Base-by-base conservation (phyloP, 1,140 invertebrate genomes). In the Cherax quadricarinatus region DNA sequence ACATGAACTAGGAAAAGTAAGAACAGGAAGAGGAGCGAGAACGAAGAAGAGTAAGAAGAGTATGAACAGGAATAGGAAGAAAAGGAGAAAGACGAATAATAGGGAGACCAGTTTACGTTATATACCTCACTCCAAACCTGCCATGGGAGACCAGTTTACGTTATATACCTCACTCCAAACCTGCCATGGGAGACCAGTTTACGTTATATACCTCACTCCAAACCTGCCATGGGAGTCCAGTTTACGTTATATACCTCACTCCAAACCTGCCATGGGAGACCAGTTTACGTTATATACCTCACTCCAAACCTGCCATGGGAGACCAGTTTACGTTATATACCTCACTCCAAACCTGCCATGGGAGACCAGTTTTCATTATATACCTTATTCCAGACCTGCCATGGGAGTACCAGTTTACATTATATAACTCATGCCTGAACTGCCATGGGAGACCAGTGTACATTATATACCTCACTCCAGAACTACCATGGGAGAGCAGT, bases 261-360 rank as follows among this genome's bases (percentile, higher is more conserved):
- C 86, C 51, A 87, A n/a, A n/a, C 30, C 30, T 41, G 30, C 30
- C 30, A 2, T 60, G 57, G 57, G 70, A 73, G 73, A 73, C 70
- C 41, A 30, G 73, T 48, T 86, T 75, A 75, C 51, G n/a, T 86
- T 86, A 86, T 86, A 86, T 73, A 86, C 85, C n/a, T n/a, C n/a
- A n/a, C 30, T 41, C 30, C 30, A 41, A 2, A 41, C 30, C 30
- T 41, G 30, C 30, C 30, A 2, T 60, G 57, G 57, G 70, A 73
- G 73, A 73, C 70, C 41, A 30, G 73, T 48, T 86, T 75, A 75
- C 51, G n/a, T 86, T 86, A 86, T 86, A 86, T 73, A 86, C 85
- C 0, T 41, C 70, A 78, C 70, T 73, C 86, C 51, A 87, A n/a
- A n/a, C 30, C 30, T 41, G 30, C 30, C 30, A 2, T 60, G 57